Evolutionary conservation across 1,140 invertebrate genomes (phyloP).

Genomic region (Brachionus calyciflorus): DNA sequence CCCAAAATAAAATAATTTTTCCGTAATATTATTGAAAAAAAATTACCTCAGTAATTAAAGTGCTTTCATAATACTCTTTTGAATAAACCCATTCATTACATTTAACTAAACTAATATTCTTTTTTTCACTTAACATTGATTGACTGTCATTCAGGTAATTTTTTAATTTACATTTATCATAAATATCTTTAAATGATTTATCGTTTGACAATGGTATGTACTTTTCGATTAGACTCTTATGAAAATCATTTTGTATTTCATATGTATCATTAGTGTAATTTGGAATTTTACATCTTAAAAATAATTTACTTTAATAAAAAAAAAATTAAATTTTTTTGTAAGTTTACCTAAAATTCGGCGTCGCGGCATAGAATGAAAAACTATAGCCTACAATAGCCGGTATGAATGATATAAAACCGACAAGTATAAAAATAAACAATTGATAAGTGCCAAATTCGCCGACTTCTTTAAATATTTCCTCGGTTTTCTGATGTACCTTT

Average conservation of each 20-base stretch:
- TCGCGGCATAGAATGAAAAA: conserved; percentile 6
- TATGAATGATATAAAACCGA: neutral
- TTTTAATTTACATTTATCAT: conserved; percentile 26
- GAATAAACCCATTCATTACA: conserved; percentile 34
- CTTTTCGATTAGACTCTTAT: conserved; percentile 5
- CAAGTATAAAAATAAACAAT: conserved; percentile 30
- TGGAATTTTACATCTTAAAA: conserved; percentile 31
- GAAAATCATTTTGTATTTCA: conserved; percentile 12
- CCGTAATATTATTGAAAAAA: no score
- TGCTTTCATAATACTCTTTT: neutral
- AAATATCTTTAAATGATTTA: neutral
- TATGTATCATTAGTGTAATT: conserved; percentile 14
- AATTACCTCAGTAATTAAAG: conserved; percentile 13
- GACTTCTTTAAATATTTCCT: conserved; percentile 28
- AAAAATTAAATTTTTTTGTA: neutral
- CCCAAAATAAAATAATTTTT: no score
- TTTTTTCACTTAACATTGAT: neutral
- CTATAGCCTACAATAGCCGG: neutral
- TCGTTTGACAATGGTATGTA: conserved; percentile 10
- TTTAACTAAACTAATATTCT: neutral
- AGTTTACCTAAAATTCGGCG: neutral
- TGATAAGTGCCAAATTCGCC: conserved; percentile 40
- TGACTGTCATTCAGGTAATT: neutral
- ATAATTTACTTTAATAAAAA: neutral
- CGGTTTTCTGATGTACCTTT: neutral